These are phyloP conservation scores for Uropetala carovei DNA, from an alignment of 2,888 invertebrate species.

Conservation along the genomic window DNA sequence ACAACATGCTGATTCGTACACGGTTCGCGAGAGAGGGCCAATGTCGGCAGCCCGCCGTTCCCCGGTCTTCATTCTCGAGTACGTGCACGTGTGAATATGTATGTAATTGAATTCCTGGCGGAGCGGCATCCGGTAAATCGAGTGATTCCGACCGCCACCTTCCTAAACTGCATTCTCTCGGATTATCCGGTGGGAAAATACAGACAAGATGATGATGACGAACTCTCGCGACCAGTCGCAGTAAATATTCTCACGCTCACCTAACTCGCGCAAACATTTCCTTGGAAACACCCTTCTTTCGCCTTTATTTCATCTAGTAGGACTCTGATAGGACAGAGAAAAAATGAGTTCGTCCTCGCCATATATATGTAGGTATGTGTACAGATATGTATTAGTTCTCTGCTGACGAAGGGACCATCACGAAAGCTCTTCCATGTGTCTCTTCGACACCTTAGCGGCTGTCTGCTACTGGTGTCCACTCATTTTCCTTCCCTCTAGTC, in stretches of 20 bases:
- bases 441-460: too few relatives aligned
- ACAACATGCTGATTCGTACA: constrained; percentile 2
- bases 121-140: constrained; percentile 1
- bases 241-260: background rate
- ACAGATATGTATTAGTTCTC: too few relatives aligned
- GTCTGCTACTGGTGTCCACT: too few relatives aligned
- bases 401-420: too few relatives aligned
- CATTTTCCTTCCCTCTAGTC: too few relatives aligned
- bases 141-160: background rate
- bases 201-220: background rate
- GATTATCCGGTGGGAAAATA: background rate
- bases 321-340: too few relatives aligned
- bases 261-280: background rate
- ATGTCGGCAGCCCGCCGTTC: constrained; percentile 17
- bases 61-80: background rate
- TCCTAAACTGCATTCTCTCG: background rate
- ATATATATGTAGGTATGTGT: too few relatives aligned
- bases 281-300: background rate
- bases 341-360: too few relatives aligned
- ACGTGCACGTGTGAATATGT: background rate
- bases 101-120: constrained; percentile 28
- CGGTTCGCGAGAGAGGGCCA: background rate
- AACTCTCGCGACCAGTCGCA: background rate
- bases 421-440: too few relatives aligned
- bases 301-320: background rate